Conservation (phyloP, 2,797 vertebrate genomes). For the Helicolenus hilgendorfi region DNA sequence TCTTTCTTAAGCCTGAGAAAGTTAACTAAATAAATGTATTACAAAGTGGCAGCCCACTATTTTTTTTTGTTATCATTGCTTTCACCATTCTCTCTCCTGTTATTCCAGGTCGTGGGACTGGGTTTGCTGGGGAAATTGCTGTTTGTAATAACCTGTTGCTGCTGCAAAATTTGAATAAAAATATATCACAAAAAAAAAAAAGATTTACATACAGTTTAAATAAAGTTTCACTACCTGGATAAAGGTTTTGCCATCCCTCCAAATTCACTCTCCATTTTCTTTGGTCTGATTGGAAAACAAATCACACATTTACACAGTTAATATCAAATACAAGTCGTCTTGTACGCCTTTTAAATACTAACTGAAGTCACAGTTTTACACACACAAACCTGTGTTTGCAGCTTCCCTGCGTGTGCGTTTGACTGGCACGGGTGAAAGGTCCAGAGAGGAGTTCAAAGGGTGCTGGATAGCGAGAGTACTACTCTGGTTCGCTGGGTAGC, state of each 20-base stretch:
- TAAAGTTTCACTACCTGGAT: background rate
- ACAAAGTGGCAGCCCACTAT: too few species aligned
- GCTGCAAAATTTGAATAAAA: too few species aligned
- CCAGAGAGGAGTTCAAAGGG: slow-evolving; percentile 2
- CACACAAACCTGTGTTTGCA: slow-evolving; percentile 38
- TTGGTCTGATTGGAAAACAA: background rate
- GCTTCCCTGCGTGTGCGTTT: background rate
- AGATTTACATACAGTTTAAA: background rate
- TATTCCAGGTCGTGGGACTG: too few species aligned
- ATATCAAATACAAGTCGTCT: background rate
- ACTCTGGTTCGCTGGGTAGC: slow-evolving; percentile 81
- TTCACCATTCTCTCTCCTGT: too few species aligned
- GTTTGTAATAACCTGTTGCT: too few species aligned
- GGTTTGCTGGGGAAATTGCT: too few species aligned
- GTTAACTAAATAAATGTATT: too few species aligned
- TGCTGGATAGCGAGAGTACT: slow-evolving; percentile 11
- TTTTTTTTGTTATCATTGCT: too few species aligned
- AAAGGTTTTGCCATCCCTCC: background rate
- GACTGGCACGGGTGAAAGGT: background rate
- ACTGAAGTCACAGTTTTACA: background rate
- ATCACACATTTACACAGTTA: background rate
- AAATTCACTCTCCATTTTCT: slow-evolving; percentile 1
- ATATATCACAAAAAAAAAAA: too few species aligned
- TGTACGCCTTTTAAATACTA: background rate
- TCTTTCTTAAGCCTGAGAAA: too few species aligned